These are phyloP conservation scores for Sciurus carolinensis DNA, from an alignment of 2,797 vertebrate genomes.

Conservation along the genomic window DNA sequence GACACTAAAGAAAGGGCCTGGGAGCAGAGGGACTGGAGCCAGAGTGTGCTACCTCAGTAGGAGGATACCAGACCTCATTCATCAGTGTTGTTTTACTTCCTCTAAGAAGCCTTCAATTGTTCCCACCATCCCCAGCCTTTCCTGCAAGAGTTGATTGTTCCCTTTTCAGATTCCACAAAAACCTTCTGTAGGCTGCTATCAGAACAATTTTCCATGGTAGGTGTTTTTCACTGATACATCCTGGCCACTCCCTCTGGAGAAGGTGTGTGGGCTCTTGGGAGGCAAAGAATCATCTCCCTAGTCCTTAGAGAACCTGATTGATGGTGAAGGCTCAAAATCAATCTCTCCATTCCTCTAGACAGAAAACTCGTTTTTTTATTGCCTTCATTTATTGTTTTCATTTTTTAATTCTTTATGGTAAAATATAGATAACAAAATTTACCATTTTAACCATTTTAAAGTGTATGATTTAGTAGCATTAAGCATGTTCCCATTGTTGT, in stretches of 20 bases:
- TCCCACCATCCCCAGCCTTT: neutral
- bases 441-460: neutral
- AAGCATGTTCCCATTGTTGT: neutral
- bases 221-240: neutral
- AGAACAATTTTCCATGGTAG: neutral
- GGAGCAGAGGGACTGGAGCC: neutral
- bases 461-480: neutral
- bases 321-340: neutral
- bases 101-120: neutral
- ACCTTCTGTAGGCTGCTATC: neutral
- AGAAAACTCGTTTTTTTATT: neutral
- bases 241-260: neutral
- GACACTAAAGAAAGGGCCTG: neutral
- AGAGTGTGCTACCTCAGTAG: accelerated
- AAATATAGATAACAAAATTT: neutral
- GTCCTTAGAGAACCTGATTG: neutral
- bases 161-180: neutral
- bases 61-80: neutral
- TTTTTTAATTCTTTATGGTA: neutral
- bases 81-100: neutral
- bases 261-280: neutral
- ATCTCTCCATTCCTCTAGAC: neutral
- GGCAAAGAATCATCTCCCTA: neutral
- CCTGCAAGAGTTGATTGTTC: neutral
- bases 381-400: neutral